A percentile compares a stretch with the other conserved stretches of the same genome.
phyloP scores from a whole-genome alignment of 2,797 vertebrate species.

The Prunella strophiata region DNA sequence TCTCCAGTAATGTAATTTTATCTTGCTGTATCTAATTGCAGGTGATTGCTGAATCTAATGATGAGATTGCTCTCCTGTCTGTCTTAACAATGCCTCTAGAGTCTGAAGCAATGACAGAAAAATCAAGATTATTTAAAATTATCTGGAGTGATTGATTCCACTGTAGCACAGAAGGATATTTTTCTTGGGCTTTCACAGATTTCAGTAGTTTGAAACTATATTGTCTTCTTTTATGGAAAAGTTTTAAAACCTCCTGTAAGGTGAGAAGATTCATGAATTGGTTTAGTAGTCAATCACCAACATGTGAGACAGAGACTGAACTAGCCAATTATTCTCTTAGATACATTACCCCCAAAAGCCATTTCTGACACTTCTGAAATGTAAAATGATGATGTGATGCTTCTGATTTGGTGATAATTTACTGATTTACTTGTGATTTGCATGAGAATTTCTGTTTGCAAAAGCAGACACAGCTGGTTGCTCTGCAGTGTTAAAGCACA shows the following conservation, averaged over 20 bases:
- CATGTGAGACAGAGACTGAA: neutral
- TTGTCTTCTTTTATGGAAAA: neutral
- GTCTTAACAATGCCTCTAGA: neutral
- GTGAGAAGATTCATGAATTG: neutral
- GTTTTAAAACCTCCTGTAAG: neutral
- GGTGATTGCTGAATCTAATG: constrained; percentile 30
- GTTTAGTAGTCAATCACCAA: neutral
- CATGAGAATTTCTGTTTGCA: neutral
- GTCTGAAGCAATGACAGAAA: neutral
- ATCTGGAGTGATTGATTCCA: neutral
- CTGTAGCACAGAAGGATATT: neutral
- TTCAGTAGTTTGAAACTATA: neutral
- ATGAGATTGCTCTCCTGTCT: constrained; percentile 23
- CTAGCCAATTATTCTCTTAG: neutral
- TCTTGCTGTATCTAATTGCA: constrained; percentile 50
- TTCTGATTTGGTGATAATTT: neutral
- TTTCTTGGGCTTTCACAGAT: neutral
- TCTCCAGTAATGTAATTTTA: constrained; percentile 60
- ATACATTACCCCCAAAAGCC: neutral
- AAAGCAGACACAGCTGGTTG: neutral
- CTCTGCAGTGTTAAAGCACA: neutral
- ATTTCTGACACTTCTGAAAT: neutral
- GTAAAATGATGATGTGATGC: neutral
- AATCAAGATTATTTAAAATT: neutral
- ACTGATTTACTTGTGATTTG: neutral